Evolutionary conservation across 2,113 vertebrate species (phyloP).

Genomic region (Daubentonia madagascariensis): DNA sequence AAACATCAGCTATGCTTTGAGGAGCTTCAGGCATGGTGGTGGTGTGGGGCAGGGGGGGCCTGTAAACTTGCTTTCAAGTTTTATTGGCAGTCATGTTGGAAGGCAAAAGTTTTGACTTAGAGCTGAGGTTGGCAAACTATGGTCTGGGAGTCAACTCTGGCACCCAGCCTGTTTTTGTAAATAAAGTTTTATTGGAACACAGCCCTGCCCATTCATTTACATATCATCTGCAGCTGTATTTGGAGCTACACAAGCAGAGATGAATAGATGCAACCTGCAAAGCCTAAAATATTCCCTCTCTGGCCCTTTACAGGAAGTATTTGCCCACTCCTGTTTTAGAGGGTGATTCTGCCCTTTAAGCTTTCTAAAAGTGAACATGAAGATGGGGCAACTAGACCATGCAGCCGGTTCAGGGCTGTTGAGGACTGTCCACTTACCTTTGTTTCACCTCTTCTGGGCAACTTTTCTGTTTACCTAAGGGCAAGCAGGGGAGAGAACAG

Average conservation of each 20-base stretch:
- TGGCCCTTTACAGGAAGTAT: no score
- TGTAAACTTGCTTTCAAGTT: neutral
- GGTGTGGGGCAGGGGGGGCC: neutral
- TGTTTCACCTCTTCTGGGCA: neutral
- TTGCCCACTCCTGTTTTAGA: no score
- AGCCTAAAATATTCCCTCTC: no score
- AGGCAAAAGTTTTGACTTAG: neutral
- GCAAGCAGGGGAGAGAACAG: neutral
- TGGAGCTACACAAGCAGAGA: neutral
- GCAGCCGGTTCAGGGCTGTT: accelerated
- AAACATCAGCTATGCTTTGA: accelerated
- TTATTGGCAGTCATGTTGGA: neutral
- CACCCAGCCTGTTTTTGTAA: neutral
- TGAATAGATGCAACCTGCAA: neutral
- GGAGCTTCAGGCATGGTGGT: neutral
- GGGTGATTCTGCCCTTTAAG: accelerated
- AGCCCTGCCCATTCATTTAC: accelerated
- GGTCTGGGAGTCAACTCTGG: no score
- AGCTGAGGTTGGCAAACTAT: neutral
- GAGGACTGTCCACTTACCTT: neutral
- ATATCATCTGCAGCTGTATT: neutral
- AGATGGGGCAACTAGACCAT: neutral
- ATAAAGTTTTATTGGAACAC: slow-evolving; percentile 33
- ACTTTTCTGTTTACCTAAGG: no score
- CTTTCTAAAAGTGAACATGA: neutral